Base-by-base conservation (phyloP, 2,888 invertebrate species). In the Tenthredo mesomela region DNA sequence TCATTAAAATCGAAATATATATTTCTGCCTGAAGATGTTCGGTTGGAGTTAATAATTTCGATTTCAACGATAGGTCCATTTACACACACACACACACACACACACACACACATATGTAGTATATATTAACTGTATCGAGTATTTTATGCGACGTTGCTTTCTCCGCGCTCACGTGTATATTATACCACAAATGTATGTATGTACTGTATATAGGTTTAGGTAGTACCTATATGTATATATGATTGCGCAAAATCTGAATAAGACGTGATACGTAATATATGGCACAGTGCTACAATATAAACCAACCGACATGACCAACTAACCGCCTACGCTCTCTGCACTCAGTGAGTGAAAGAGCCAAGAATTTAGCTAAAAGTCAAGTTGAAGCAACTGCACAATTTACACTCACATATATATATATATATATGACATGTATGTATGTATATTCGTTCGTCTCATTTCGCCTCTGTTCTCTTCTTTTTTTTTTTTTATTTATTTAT, bases 221-320 rank as follows among this genome's bases (percentile, higher is more conserved):
- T 73, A 43, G n/a, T n/a, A n/a, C n/a, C n/a, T n/a, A n/a, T n/a
- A n/a, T n/a, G n/a, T 6, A n/a, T 73, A 43, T 43, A 6, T 43
- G 71, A 73, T 73, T 73, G 71, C 71, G 71, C 71, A 73, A 43
- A 73, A 73, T 73, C n/a, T 43, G 71, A 73, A 73, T 73, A 43
- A 73, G 71, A 73, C 71, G 71, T 43, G 71, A 73, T 73, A 73
- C 71, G 40, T 73, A 73, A 73, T 73, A 73, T 37, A 73, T 43
- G 43, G 71, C 40, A 25, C 40, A 43, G 0, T 43, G 43, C 10
- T 73, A 43, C 43, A 73, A 73, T 73, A 73, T 21, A 73, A 67
- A 18, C 67, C 40, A 21, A 73, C n/a, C 7, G 33, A 65, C 65
- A 25, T 65, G 65, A 65, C 65, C 37, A 10, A 71, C 21, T 2